These are phyloP conservation scores for Porites lobata DNA, from an alignment of 92 coral and sea anemone genomes.

Conservation along the genomic window DNA sequence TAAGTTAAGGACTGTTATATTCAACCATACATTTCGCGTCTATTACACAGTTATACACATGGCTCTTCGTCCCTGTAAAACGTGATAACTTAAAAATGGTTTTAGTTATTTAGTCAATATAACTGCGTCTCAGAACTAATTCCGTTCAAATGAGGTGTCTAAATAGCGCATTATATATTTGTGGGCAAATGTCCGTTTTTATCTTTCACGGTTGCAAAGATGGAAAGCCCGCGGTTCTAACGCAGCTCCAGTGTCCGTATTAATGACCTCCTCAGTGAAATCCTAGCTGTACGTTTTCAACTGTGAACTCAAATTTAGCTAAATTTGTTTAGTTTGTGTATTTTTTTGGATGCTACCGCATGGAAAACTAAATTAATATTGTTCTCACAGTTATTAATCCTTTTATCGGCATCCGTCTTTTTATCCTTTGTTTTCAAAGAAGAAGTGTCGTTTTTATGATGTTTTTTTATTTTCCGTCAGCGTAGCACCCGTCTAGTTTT, in stretches of 20 bases:
- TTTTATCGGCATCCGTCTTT: not conserved
- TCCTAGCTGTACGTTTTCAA: no score
- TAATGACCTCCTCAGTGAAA: no score
- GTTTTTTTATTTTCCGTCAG: not conserved
- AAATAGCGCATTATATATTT: not conserved
- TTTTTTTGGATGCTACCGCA: not conserved
- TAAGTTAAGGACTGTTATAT: no score
- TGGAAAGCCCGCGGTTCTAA: no score
- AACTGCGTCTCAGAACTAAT: not conserved
- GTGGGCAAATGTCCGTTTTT: not conserved
- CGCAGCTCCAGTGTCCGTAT: no score
- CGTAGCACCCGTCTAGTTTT: not conserved
- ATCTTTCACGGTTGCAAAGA: not conserved
- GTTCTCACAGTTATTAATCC: not conserved
- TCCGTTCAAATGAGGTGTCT: not conserved
- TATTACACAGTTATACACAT: no score
- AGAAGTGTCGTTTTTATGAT: not conserved
- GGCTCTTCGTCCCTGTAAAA: no score
- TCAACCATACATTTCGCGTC: no score
- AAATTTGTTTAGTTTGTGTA: no score
- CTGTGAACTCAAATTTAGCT: not conserved
- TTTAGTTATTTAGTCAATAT: not conserved
- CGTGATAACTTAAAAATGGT: not conserved
- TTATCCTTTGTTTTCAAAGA: not conserved
- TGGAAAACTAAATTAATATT: not conserved